A percentile compares a stretch with the other conserved stretches of the same genome.
Evolutionary conservation across 2,888 invertebrate species (phyloP).

Genomic region (Escarpia spicata): DNA sequence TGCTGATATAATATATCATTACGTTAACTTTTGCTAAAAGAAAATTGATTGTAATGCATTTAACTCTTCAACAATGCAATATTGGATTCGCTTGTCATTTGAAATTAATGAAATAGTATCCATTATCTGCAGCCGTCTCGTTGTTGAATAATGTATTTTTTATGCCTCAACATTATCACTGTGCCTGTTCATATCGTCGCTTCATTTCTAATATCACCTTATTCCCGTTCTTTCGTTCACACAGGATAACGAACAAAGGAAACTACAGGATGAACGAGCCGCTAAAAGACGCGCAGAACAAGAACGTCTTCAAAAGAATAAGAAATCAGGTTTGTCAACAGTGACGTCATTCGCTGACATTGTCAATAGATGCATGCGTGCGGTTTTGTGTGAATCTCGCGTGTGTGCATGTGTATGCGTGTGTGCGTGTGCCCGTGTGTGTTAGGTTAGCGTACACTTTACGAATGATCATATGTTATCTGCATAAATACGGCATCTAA

Average conservation of each 20-base stretch:
- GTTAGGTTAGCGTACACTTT: no score
- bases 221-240: constrained; percentile 17
- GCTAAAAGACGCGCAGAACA: constrained; percentile 80
- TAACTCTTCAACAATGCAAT: no score
- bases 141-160: not conserved
- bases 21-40: no score
- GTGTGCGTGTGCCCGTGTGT: no score
- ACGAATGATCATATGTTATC: no score
- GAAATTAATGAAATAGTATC: no score
- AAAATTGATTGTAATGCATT: no score
- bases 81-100: no score
- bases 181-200: not conserved
- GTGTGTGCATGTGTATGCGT: no score
- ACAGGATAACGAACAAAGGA: constrained; percentile 81
- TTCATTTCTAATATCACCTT: not conserved
- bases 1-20: no score
- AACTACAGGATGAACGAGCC: constrained; percentile 86
- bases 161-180: not conserved
- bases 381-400: not conserved
- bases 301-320: constrained; percentile 66
- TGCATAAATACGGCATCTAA: no score
- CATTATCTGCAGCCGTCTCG: no score
- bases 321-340: not conserved
- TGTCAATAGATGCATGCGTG: not conserved
- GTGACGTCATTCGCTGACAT: not conserved